These are phyloP conservation scores for Dicrurus megarhynchus DNA, from an alignment of 2,113 vertebrate genomes.

Conservation along the genomic window DNA sequence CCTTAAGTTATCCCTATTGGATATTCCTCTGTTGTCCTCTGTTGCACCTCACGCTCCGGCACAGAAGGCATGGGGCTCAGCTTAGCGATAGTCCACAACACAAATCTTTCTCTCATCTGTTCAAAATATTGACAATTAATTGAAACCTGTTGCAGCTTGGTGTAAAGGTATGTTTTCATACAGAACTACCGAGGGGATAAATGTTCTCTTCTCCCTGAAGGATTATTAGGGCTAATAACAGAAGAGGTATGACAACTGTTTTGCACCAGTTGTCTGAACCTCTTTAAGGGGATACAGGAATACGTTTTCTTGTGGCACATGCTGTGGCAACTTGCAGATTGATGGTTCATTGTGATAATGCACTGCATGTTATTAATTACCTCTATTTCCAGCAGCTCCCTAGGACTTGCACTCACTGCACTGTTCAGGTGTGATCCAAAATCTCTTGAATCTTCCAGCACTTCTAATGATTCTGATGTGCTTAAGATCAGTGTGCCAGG, in stretches of 20 bases:
- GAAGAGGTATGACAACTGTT: neutral
- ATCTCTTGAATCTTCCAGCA: neutral
- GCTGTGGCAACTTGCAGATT: neutral
- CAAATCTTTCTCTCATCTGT: neutral
- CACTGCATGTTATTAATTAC: fast-evolving
- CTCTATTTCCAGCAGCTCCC: neutral
- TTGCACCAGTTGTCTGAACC: neutral
- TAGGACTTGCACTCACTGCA: neutral
- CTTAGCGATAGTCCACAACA: neutral
- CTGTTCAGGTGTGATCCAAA: neutral
- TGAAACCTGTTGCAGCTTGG: neutral
- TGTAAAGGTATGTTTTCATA: neutral
- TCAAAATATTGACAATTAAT: neutral
- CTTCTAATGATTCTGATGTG: neutral
- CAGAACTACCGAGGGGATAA: neutral
- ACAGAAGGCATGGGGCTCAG: too few relatives aligned
- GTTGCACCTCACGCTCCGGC: too few relatives aligned
- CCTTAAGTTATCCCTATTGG: too few relatives aligned
- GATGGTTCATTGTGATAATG: neutral
- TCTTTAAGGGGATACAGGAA: neutral
- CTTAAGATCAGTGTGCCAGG: neutral
- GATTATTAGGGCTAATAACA: neutral
- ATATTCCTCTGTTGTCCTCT: too few relatives aligned
- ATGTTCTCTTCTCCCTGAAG: neutral
- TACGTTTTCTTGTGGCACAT: neutral